Evolutionary conservation across 2,113 vertebrate genomes (phyloP).

Genomic region (Falcunculus frontatus): DNA sequence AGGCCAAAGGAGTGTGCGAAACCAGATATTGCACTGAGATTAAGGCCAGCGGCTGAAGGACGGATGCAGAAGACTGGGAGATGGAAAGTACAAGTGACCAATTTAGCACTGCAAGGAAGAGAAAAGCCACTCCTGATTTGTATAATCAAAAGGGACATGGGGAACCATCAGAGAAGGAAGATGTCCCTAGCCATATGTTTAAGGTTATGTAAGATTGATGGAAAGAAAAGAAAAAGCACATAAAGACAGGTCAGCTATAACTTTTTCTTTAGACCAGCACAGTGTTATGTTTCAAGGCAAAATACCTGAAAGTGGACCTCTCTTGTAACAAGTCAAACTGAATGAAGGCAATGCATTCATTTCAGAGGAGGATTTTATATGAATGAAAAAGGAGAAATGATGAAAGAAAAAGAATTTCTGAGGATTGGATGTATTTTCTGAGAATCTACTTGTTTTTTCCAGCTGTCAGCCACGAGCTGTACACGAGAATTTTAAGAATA

Average conservation of each 20-base stretch:
- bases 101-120: neutral
- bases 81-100: neutral
- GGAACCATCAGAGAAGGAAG: neutral
- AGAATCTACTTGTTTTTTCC: neutral
- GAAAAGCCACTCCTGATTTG: neutral
- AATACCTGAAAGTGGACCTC: neutral
- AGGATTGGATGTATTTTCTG: neutral
- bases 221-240: neutral
- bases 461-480: neutral
- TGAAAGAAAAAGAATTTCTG: neutral
- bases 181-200: neutral
- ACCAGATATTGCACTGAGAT: neutral
- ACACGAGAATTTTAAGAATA: neutral
- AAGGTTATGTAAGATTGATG: neutral
- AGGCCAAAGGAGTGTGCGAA: neutral
- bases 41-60: neutral
- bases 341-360: neutral
- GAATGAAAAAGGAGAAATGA: neutral
- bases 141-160: neutral
- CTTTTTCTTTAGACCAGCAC: neutral
- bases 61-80: fast-evolving
- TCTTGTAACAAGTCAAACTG: neutral
- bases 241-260: neutral
- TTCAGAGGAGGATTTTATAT: neutral
- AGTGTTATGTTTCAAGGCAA: neutral